Conservation (phyloP, 2,888 invertebrate genomes). For the Aspidiotus destructor region DNA sequence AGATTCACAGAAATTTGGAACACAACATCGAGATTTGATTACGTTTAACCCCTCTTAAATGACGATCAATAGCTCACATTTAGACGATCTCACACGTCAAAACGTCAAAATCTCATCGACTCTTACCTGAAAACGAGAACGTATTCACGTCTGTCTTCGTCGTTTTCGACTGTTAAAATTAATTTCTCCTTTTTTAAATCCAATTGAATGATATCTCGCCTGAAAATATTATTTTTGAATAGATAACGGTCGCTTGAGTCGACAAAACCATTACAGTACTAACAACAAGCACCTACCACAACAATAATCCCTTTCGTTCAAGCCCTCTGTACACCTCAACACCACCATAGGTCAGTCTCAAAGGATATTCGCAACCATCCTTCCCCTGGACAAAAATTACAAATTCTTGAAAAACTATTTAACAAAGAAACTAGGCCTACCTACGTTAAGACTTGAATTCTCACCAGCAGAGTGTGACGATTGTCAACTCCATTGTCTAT, state of each 20-base stretch:
- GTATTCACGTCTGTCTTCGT: conserved; percentile 94
- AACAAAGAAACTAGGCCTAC: too few relatives aligned
- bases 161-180: conserved; percentile 94
- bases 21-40: too few relatives aligned
- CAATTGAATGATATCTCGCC: conserved; percentile 93
- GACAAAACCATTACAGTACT: neutral
- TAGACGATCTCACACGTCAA: too few relatives aligned
- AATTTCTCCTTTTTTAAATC: conserved; percentile 98
- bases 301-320: conserved; percentile 95
- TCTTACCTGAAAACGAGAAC: conserved; percentile 84
- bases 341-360: conserved; percentile 96
- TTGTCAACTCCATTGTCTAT: too few relatives aligned
- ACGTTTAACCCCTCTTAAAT: too few relatives aligned
- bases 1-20: too few relatives aligned
- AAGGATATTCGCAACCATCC: conserved; percentile 89
- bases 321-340: conserved; percentile 94
- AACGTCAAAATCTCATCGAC: neutral
- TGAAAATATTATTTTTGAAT: conserved; percentile 37
- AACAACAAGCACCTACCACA: conserved; percentile 52
- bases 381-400: conserved; percentile 52
- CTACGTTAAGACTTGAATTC: conserved; percentile 33
- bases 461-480: conserved; percentile 83
- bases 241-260: neutral
- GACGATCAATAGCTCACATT: too few relatives aligned
- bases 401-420: neutral